Evolutionary conservation across 2,113 vertebrate genomes (phyloP), one percentile per base, ranked within the genome.

Genomic region (Lates calcarifer): DNA sequence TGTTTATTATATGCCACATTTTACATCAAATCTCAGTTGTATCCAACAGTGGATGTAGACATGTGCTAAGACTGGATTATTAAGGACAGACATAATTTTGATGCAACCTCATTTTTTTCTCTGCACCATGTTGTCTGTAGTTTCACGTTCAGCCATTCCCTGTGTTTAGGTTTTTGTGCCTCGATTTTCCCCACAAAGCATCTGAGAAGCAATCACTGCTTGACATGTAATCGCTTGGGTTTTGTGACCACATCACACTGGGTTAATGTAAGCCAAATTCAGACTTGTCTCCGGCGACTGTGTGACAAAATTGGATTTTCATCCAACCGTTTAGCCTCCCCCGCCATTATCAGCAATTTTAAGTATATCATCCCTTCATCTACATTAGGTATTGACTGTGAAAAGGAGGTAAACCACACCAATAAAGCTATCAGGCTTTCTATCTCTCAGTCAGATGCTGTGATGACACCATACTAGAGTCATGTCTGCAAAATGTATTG

Each of bases 261-360:
- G 86, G 60, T 90, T 90, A 88, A 88, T 81, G 35, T 74, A 68
- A 74, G 82, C 70, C 17, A 14, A 85, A 89, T 71, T 79, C 70
- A 63, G 76, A 53, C 87, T 76, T 62, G 79, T 92, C 91, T 91
- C 87, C 35, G 45, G 75, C 78, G 87, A 93, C 90, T 90, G 91
- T 88, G 76, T 47, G 77, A 73, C 69, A 81, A 92, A 93, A 93
- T 94, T 90, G 90, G 92, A 92, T 92, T 91, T 91, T 85, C 84
- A 88, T 83, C 79, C 90, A 82, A 86, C 74, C 84, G 81, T 91
- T 92, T 80, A 88, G 77, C 84, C 75, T 83, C 69, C 74, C 69
- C 56, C 17, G 14, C 87, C 83, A 88, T 90, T 85, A 91, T 88
- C 79, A 78, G 69, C 80, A 78, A 88, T 90, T 90, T 87, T 79